phyloP scores from a whole-genome alignment of 1,140 invertebrate species.

The Rhysida immarginata region DNA sequence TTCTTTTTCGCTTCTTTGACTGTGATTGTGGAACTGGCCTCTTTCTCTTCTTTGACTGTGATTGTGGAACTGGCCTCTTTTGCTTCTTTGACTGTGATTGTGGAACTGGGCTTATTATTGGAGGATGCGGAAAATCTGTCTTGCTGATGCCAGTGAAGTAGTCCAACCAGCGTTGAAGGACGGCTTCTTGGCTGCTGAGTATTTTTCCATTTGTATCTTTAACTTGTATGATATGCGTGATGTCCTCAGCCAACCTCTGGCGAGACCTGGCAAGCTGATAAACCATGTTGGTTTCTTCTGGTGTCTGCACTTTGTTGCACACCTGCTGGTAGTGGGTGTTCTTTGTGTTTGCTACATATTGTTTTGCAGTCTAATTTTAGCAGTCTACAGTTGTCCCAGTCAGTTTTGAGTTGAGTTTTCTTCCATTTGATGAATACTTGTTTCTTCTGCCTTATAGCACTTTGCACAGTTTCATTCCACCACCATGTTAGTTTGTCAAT shows the following conservation, averaged over 20 bases:
- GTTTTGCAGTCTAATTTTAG: too few relatives aligned
- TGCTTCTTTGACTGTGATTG: background rate
- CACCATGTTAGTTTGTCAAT: too few relatives aligned
- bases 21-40: background rate
- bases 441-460: too few relatives aligned
- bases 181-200: background rate
- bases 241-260: background rate
- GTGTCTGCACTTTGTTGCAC: background rate
- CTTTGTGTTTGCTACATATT: background rate
- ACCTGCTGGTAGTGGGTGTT: background rate
- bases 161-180: background rate
- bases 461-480: too few relatives aligned
- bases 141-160: background rate
- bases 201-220: background rate
- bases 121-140: background rate
- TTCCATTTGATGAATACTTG: too few relatives aligned
- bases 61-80: background rate
- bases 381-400: too few relatives aligned
- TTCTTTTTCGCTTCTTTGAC: background rate
- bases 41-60: background rate
- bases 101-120: background rate
- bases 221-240: background rate
- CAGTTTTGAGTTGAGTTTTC: too few relatives aligned
- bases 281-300: background rate
- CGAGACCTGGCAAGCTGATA: background rate